A percentile compares a stretch with the other conserved stretches of the same genome.
phyloP scores from a whole-genome alignment of 2,797 vertebrate species.

The Anabacerthia variegaticeps region DNA sequence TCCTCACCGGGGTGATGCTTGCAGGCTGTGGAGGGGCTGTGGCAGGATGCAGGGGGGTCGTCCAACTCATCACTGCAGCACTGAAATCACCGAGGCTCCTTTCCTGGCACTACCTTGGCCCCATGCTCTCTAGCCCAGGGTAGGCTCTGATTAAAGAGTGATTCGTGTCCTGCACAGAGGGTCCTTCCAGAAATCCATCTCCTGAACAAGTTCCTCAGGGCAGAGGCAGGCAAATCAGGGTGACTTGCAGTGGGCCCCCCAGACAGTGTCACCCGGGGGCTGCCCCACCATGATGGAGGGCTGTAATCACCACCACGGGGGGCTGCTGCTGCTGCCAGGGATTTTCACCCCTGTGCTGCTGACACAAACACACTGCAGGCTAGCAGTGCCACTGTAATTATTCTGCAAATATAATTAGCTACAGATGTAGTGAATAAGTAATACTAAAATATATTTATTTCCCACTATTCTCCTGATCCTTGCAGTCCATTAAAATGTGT shows the following conservation, averaged over 20 bases:
- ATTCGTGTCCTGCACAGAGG: conserved; percentile 82
- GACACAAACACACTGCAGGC: conserved; percentile 43
- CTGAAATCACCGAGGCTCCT: background rate
- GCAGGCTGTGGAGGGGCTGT: fast-evolving
- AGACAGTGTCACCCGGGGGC: conserved; percentile 77
- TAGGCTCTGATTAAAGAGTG: conserved; percentile 87
- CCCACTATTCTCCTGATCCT: conserved; percentile 35
- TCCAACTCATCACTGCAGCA: background rate
- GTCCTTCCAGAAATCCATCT: conserved; percentile 84
- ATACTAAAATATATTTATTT: conserved; percentile 74
- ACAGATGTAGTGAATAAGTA: conserved; percentile 74
- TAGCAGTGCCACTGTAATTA: conserved; percentile 62
- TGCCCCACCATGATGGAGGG: conserved; percentile 75
- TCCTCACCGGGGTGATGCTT: fast-evolving
- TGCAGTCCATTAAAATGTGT: conserved; percentile 66
- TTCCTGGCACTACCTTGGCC: background rate
- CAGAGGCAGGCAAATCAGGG: conserved; percentile 85
- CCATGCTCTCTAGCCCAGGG: conserved; percentile 72
- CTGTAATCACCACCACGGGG: conserved; percentile 69
- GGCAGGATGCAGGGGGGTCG: fast-evolving
- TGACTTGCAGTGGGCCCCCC: conserved; percentile 74
- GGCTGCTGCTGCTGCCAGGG: conserved; percentile 27
- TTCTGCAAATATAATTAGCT: conserved; percentile 72
- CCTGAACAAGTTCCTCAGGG: conserved; percentile 80
- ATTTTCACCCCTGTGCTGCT: conserved; percentile 69